Evolutionary conservation across 2,113 vertebrate species (phyloP).

Genomic region (Fregata magnificens): DNA sequence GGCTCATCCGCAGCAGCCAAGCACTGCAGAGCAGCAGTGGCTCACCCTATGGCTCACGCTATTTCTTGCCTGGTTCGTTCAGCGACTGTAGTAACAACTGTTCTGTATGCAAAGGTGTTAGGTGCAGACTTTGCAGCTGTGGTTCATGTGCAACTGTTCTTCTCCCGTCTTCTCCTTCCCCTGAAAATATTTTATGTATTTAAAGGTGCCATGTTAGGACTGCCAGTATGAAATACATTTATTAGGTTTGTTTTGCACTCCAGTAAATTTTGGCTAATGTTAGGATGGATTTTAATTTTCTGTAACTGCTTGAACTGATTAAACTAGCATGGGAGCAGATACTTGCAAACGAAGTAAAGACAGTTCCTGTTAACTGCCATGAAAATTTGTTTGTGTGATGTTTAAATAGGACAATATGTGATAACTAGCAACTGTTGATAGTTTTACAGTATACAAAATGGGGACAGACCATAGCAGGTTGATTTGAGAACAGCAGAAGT

Average conservation of each 20-base stretch:
- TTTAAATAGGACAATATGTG: background rate
- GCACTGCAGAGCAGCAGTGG: background rate
- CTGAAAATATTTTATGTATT: background rate
- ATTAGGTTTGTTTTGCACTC: constrained; percentile 36
- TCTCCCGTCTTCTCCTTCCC: background rate
- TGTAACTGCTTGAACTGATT: constrained; percentile 20
- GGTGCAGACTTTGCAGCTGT: background rate
- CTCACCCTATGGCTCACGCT: background rate
- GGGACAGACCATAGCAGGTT: background rate
- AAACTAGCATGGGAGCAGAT: background rate
- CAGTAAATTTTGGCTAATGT: constrained; percentile 29
- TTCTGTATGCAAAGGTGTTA: background rate
- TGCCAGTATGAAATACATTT: background rate
- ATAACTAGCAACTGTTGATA: background rate
- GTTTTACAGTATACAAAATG: background rate
- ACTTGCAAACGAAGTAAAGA: background rate
- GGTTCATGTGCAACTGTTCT: background rate
- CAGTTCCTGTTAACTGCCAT: constrained; percentile 14
- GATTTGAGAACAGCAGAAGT: background rate
- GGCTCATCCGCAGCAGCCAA: background rate
- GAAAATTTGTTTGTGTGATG: constrained; percentile 16
- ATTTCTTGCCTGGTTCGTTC: background rate
- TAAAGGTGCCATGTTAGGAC: background rate
- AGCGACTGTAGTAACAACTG: background rate
- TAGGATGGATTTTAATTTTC: constrained; percentile 49